Conservation (phyloP, 2,888 invertebrate species). For the Phalera bucephala region DNA sequence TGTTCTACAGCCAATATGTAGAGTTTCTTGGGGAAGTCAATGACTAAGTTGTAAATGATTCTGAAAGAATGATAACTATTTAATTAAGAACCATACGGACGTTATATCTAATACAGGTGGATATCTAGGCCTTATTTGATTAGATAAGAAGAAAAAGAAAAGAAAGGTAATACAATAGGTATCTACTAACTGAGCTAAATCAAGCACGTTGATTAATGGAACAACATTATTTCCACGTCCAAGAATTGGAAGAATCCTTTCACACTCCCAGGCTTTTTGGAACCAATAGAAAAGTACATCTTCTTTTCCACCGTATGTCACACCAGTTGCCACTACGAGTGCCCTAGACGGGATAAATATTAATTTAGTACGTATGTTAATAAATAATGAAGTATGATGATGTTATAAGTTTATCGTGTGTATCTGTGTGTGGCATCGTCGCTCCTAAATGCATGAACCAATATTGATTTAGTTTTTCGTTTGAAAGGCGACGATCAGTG, state of each 20-base stretch:
- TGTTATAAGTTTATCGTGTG: too few species aligned
- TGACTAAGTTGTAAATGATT: constrained; percentile 69
- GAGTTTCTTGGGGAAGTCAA: constrained; percentile 79
- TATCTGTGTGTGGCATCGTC: too few species aligned
- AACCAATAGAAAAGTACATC: constrained; percentile 85
- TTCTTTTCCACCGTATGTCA: constrained; percentile 85
- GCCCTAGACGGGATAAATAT: constrained; percentile 50
- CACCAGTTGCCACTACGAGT: constrained; percentile 82
- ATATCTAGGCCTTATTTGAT: too few species aligned
- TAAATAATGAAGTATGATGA: too few species aligned
- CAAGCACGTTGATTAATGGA: constrained; percentile 85
- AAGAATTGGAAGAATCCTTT: constrained; percentile 82
- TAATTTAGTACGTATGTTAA: too few species aligned
- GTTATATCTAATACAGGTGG: too few species aligned
- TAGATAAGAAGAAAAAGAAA: too few species aligned
- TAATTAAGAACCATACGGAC: too few species aligned
- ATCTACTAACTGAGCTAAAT: constrained; percentile 79
- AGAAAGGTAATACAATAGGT: too few species aligned
- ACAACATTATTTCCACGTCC: constrained; percentile 82
- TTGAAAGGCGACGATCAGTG: too few species aligned
- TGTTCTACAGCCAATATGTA: constrained; percentile 86
- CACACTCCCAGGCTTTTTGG: constrained; percentile 86
- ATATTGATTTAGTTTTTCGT: too few species aligned
- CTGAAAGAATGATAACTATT: constrained; percentile 55
- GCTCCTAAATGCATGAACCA: too few species aligned